Base-by-base conservation (phyloP, 1,140 invertebrate species). In the Condylostylus longicornis region DNA sequence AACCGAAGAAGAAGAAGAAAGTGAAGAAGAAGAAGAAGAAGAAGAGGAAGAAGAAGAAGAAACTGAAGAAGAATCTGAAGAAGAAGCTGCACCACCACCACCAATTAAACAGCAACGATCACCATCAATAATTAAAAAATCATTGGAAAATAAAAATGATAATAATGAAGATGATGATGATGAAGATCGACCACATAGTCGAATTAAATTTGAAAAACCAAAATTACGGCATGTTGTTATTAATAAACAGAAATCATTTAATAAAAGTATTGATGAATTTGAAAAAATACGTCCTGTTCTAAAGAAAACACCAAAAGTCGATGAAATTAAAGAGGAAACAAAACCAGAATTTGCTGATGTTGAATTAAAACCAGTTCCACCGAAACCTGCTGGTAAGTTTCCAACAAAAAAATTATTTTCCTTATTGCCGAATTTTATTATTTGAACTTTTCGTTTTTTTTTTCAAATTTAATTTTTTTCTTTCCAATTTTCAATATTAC, bases 321-420 rank as follows among this genome's bases (percentile, higher is more conserved):
- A 58, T 43, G 54, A 58, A 45, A 46, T 58, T 18, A 57, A 57
- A 51, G 54, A 57, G 41, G 54, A 58, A 44, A 50, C 54, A 33
- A 58, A 58, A 42, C 54, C 54, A 22, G 54, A 58, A 40, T 58
- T 58, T 34, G n/a, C n/a, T n/a, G n/a, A n/a, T n/a, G n/a, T n/a
- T n/a, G n/a, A n/a, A 8, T 25, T n/a, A 7, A 25, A 25, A 25
- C 23, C 23, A 25, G 7, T n/a, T 25, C 7, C 7, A 25, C 23
- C 23, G 23, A n/a, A 25, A 37, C 27, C 27, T 37, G 27, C n/a
- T n/a, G n/a, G n/a, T n/a, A n/a, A n/a, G n/a, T n/a, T n/a, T n/a
- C n/a, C n/a, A n/a, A n/a, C n/a, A n/a, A n/a, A n/a, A n/a, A n/a
- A n/a, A n/a, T n/a, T n/a, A n/a, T n/a, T n/a, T n/a, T n/a, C n/a